Evolutionary conservation across 2,113 vertebrate species (phyloP), one percentile per base, ranked within the genome.

Genomic region (Paramormyrops kingsleyae): DNA sequence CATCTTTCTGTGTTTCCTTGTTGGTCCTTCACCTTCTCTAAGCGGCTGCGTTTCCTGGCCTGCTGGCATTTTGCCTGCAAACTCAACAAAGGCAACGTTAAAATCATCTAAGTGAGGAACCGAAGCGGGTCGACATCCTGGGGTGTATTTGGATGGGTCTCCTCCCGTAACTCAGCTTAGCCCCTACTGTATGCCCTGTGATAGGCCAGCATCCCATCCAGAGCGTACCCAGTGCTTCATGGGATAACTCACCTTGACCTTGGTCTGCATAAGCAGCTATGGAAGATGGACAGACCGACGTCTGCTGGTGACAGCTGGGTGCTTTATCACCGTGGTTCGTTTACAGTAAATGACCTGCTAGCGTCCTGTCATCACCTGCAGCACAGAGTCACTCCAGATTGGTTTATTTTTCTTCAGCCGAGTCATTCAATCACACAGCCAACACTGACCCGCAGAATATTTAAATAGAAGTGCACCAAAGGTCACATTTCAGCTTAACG

Each of bases 401-500:
- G 50, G 49, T 74, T 49, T 46, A 7, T 56, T 56, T 31, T 83
- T 8, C 39, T 15, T 62, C 21, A 47, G 39, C 39, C 46, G 4
- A 62, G 66, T 90, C 70, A 74, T 39, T 77, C 66, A 66, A 90
- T 66, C 56, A 47, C 24, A 44, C 8, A 50, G 83, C 17, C 31
- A 59, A 56, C 59, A 44, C 89, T 74, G 90, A 94, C 93, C 92
- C 89, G 89, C 87, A 47, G 89, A 92, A 93, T 94, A 94, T 94
- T 95, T 90, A 91, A 94, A 94, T 94, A 92, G 93, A 94, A 93
- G 90, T 90, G 90, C 85, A 90, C 92, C 94, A 92, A 49, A 95
- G 94, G 93, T 94, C 91, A 94, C 92, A 92, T 94, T 93, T 94
- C 94, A 93, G 90, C 92, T 94, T 94, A 94, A 95, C 95, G 93